Base-by-base conservation (phyloP, 1,140 invertebrate species). In the Pararge aegeria region DNA sequence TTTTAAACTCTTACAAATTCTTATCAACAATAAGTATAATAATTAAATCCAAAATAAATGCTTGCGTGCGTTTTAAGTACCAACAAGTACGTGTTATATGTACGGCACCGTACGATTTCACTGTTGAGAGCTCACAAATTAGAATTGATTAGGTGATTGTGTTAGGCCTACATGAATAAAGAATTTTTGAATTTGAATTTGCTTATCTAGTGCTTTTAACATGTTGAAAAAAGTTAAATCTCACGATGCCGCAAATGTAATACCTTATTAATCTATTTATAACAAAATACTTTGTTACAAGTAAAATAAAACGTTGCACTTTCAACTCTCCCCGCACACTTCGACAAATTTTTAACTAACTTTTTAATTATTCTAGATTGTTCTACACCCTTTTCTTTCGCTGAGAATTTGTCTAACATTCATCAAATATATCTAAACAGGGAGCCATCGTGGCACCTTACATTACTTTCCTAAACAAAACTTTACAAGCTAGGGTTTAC, bases 381-480 rank as follows among this genome's bases (percentile, higher is more conserved):
- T 49, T 49, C 50, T 61, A 61, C 4, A 42, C 5, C 12, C 10
- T 18, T 16, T 18, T 18, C 38, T 18, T 6, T 42, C 13, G 38
- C 38, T 15, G 30, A 34, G 9, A 34, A 42, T 42, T 42, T 2
- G 16, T 42, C 16, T 42, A 16, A 42, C 13, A 42, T 18, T 16
- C 16, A 3, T 42, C 9, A 42, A 7, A 42, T 42, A 38, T 42
- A 24, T 44, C 29, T 44, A 55, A 61, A 54, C 44, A 16, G 5
- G n/a, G 20, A 52, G 24, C 53, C 66, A 55, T 19, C 60, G 64
- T 64, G 65, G 65, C 70, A 61, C 62, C 59, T 70, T 70, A 70
- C 66, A 68, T 67, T 60, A 55, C 42, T 60, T 37, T 42, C 12
- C 13, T 42, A 16, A 18, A 42, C 3, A n/a, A 12, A 34, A 10